These are phyloP conservation scores for Alfaro cultratus DNA, from an alignment of 2,797 vertebrate genomes.

Conservation along the genomic window DNA sequence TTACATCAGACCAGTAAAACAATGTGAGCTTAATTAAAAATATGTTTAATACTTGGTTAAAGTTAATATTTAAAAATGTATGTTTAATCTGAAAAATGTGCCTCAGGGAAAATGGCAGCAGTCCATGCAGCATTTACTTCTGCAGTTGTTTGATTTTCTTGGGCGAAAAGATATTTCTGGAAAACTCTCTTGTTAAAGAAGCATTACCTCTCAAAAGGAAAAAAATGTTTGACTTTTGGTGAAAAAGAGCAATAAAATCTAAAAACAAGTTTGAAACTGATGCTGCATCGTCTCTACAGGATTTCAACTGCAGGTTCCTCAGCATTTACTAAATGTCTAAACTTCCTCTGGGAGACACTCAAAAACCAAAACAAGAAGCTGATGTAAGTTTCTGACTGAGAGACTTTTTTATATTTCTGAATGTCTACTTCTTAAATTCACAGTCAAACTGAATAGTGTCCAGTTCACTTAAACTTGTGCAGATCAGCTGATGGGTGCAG, in stretches of 20 bases:
- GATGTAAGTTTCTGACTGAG: neutral
- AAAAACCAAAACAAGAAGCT: neutral
- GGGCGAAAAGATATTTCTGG: neutral
- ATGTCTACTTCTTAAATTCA: neutral
- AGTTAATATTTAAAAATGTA: neutral
- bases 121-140: neutral
- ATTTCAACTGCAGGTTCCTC: too few species aligned
- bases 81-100: neutral
- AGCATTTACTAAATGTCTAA: neutral
- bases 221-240: neutral
- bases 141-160: neutral
- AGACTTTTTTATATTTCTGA: too few species aligned
- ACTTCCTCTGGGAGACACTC: neutral
- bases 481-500: too few species aligned
- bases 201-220: neutral
- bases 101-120: neutral
- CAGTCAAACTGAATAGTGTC: neutral
- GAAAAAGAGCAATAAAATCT: neutral
- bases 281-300: too few species aligned
- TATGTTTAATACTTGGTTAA: neutral
- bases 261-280: neutral
- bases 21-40: neutral
- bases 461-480: neutral
- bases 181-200: neutral
- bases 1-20: neutral